Base-by-base conservation (phyloP, 2,888 invertebrate genomes). In the Sylvicola fuscatus region DNA sequence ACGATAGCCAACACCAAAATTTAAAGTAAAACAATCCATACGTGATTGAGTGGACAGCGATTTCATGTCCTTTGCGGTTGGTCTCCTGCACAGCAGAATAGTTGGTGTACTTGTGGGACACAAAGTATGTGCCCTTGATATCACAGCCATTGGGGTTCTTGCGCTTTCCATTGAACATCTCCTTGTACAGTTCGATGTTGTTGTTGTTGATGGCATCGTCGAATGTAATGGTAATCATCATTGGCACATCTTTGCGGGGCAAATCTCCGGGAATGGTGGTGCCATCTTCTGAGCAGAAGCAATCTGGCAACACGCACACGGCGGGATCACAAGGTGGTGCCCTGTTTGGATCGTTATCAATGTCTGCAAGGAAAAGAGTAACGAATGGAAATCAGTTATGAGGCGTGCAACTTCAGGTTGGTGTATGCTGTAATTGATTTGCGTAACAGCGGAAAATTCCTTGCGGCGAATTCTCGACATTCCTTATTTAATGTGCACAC, bases 181-280 rank as follows among this genome's bases (percentile, higher is more conserved):
- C 86, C 56, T 83, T 83, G 68, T 89, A 90, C 35, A 90, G 62
- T 47, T 84, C 87, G 53, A 89, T 89, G 61, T 90, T 90, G 62
- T 90, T 87, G 61, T 87, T 87, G 59, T 90, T 90, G 59, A 90
- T 84, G 50, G 89, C 89, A 50, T 89, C 89, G 52, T 90, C 89
- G 54, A 90, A 90, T 35, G 89, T 89, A 52, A 90, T 80, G 38
- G 84, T 87, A 51, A 90, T 77, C 89, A 89, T 89, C 64, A 89
- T 87, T 4, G 89, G 89, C 1, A 89, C 83, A 49, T 86, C 83
- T 60, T 73, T 80, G 41, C 73, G 56, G 11, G 82, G 83, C 34
- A 86, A 61, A 51, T 86, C 83, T 11, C 83, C 83, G 41, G 87
- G 87, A 46, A 86, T 78, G 31, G 70, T 65, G 27, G 87, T 87